These are phyloP conservation scores for Hoplias malabaricus DNA, from an alignment of 2,113 vertebrate species.

Conservation along the genomic window DNA sequence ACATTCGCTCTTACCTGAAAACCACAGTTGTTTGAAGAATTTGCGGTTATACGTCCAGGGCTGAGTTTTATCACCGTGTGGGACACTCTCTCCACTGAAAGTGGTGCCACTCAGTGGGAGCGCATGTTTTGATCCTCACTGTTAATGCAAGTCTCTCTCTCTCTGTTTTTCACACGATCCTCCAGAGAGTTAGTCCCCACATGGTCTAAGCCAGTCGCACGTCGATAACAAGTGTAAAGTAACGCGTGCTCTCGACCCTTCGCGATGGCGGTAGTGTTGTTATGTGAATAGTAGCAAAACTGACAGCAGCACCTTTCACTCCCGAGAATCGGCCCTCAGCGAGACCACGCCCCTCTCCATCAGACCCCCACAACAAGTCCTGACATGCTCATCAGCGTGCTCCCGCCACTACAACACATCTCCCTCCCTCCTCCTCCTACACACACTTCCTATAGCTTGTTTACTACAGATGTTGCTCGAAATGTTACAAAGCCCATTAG, in stretches of 20 bases:
- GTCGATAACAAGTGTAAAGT: too few species aligned
- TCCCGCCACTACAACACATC: background rate
- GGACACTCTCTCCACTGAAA: background rate
- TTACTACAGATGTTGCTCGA: background rate
- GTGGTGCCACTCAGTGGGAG: background rate
- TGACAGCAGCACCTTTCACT: conserved; percentile 38
- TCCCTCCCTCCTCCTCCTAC: background rate
- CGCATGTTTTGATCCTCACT: background rate
- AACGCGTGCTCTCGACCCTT: too few species aligned
- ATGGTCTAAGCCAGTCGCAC: background rate
- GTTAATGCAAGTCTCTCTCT: background rate
- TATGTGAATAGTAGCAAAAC: background rate
- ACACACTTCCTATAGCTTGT: background rate
- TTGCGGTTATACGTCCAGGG: conserved; percentile 3
- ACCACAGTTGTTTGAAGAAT: background rate
- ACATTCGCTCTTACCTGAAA: conserved; percentile 16
- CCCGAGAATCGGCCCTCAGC: conserved; percentile 1
- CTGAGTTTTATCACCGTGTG: background rate
- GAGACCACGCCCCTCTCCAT: conserved; percentile 49
- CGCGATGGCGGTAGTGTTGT: too few species aligned
- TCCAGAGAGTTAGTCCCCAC: conserved; percentile 6
- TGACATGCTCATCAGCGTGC: conserved; percentile 60
- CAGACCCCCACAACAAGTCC: conserved; percentile 64
- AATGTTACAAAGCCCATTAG: background rate
- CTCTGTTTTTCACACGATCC: background rate